phyloP scores from a whole-genome alignment of 2,113 vertebrate species.

The Oreamnos americanus region DNA sequence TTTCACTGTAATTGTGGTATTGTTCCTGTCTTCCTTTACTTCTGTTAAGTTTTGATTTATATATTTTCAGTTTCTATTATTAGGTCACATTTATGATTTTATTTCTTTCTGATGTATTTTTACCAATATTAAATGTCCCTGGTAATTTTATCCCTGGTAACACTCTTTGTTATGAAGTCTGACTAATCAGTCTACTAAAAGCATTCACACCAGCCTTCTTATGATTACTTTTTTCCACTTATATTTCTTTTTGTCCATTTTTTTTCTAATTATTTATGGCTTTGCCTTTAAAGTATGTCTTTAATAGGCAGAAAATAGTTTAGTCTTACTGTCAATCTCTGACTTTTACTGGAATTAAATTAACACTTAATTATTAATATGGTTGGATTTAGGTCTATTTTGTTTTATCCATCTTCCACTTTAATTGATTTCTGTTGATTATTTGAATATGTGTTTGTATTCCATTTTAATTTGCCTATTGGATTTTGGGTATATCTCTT shows the following conservation, averaged over 20 bases:
- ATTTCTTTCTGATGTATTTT: neutral
- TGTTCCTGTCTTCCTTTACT: neutral
- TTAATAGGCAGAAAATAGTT: neutral
- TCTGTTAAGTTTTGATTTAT: neutral
- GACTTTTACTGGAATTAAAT: neutral
- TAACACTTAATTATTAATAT: neutral
- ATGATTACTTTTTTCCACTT: neutral
- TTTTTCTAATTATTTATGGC: neutral
- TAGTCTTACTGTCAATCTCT: neutral
- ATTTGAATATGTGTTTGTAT: neutral
- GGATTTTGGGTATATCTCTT: neutral
- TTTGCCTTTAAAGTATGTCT: neutral
- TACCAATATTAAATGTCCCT: neutral
- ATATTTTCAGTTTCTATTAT: neutral
- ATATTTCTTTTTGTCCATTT: neutral
- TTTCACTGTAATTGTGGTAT: neutral
- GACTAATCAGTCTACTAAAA: neutral
- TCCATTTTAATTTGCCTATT: neutral
- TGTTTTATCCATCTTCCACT: neutral
- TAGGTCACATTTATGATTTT: neutral
- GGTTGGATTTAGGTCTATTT: neutral
- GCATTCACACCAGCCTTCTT: neutral
- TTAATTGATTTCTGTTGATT: neutral
- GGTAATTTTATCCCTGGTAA: neutral
- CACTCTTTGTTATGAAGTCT: neutral